Base-by-base conservation (phyloP, 1,140 invertebrate species). In the Drosophila trapezifrons region DNA sequence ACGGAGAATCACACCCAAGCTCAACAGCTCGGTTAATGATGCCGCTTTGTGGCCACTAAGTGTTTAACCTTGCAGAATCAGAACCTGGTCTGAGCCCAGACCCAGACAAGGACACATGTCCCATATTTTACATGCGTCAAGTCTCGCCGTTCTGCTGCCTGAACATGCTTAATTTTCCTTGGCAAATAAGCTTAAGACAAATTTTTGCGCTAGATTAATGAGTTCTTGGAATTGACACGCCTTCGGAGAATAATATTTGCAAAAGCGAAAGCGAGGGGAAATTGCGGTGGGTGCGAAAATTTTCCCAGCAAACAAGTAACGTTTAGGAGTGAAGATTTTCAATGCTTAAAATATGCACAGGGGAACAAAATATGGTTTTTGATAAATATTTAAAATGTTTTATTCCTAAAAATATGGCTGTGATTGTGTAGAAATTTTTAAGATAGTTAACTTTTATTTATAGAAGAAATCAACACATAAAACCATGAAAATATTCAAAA, bases 21-120 rank as follows among this genome's bases (percentile, higher is more conserved):
- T 45, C 73, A 65, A 65, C 29, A 5, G 18, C 32, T 72, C 59
- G 37, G 76, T 87, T 87, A 86, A 86, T 86, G 83, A 86, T 69
- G 83, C 43, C 70, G 83, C 79, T 86, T 86, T 86, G 83, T 87
- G 83, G 80, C 76, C 83, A 86, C 79, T 83, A 83, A 87, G 79
- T 65, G 83, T 65, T 86, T 78, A 85, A 85, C 82, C 82, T 85
- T 81, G 62, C 49, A 84, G 76, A 79, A 70, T 46, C 55, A 29
- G 52, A 29, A 43, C 49, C 80, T 45, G 60, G 51, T 59, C 38
- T 65, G 47, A 54, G 67, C 35, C n/a, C 20, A 52, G 37, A 38
- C 49, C 35, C 62, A 75, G 49, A 74, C 55, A 67, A 58, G 37
- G 72, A 69, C 59, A 69, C 40, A 63, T 75, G 47, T 65, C 71